phyloP scores from a whole-genome alignment of 2,797 vertebrate genomes.

The Psittacula derbiana region DNA sequence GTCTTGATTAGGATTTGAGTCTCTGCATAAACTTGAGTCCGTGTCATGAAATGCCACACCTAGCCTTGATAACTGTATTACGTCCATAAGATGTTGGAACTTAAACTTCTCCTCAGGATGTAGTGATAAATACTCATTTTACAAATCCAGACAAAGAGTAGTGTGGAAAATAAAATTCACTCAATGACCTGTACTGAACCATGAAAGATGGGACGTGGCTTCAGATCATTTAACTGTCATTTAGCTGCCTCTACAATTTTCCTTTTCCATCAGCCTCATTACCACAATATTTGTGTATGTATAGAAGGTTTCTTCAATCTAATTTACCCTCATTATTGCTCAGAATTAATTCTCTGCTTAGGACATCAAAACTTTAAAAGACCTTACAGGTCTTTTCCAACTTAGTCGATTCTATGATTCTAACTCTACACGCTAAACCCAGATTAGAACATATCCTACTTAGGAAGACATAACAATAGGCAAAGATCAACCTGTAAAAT shows the following conservation, averaged over 20 bases:
- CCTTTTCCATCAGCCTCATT: background rate
- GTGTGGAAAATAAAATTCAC: slow-evolving; percentile 23
- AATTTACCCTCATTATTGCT: background rate
- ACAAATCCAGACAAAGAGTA: slow-evolving; percentile 13
- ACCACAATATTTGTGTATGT: slow-evolving; percentile 16
- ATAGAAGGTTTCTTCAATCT: background rate
- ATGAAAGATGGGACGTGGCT: slow-evolving; percentile 13
- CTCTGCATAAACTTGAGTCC: too few species aligned
- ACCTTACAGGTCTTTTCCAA: background rate
- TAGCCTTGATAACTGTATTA: background rate
- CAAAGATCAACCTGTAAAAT: background rate
- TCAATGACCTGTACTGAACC: slow-evolving; percentile 40
- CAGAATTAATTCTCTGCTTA: background rate
- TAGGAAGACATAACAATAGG: background rate
- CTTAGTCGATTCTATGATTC: background rate
- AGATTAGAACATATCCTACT: background rate
- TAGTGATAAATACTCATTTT: slow-evolving; percentile 30
- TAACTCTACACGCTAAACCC: background rate
- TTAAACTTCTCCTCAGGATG: background rate
- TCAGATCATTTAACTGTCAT: slow-evolving; percentile 31
- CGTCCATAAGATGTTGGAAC: background rate
- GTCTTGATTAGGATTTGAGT: too few species aligned
- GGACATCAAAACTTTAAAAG: background rate
- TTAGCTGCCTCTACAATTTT: slow-evolving; percentile 19
- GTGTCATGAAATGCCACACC: too few species aligned